These are phyloP conservation scores for Drosophila tropicalis DNA, from an alignment of 1,140 invertebrate species.

Conservation along the genomic window DNA sequence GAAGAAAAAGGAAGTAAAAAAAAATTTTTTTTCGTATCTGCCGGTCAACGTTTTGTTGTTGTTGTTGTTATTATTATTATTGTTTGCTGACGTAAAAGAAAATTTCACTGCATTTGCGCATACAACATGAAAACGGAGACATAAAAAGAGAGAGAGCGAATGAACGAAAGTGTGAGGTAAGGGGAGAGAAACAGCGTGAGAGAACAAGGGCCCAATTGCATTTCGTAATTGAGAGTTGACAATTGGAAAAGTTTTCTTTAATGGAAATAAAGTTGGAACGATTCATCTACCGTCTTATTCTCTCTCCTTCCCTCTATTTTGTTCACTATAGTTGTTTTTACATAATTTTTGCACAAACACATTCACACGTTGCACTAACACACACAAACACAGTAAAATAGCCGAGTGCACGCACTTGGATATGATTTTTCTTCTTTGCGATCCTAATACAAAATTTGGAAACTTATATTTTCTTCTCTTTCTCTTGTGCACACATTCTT, in stretches of 20 bases:
- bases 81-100: constrained; percentile 35
- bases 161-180: constrained; percentile 1
- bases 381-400: constrained; percentile 24
- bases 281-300: background rate
- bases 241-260: constrained; percentile 63
- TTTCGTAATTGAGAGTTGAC: constrained; percentile 53
- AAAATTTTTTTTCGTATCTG: constrained; percentile 29
- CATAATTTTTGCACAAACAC: constrained; percentile 69
- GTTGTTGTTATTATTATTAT: background rate
- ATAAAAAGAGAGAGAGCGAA: background rate
- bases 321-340: constrained; percentile 65
- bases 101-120: constrained; percentile 38
- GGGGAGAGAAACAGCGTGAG: constrained; percentile 17
- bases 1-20: constrained; percentile 28
- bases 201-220: constrained; percentile 41
- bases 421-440: constrained; percentile 44
- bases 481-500: no score
- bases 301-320: background rate
- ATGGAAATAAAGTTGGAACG: constrained; percentile 20
- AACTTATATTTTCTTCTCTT: constrained; percentile 27
- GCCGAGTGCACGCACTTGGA: constrained; percentile 61
- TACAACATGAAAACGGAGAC: constrained; percentile 37
- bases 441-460: constrained; percentile 25
- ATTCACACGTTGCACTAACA: constrained; percentile 22
- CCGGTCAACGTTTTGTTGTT: constrained; percentile 25